Base-by-base conservation (phyloP, 2,797 vertebrate species). In the Nyctibius grandis region DNA sequence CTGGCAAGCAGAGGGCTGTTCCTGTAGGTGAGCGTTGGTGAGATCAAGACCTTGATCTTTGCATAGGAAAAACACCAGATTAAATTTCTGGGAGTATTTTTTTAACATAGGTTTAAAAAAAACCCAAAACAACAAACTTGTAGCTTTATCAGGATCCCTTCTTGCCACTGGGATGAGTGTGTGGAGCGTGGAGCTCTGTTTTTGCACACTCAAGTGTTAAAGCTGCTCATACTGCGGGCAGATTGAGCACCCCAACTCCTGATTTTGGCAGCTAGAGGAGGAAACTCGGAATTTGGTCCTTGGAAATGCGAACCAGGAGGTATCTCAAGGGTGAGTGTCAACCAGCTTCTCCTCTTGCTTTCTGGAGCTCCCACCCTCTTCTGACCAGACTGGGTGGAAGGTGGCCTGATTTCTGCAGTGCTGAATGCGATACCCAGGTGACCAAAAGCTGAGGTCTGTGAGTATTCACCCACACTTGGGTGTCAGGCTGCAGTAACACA, bases 151-250 rank as follows among this genome's bases (percentile, higher is more conserved):
- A 15, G 51, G 68, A 33, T 26, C 19, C 44, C 53, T 67, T 14
- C 0, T 36, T 34, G 29, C 28, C 22, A 2, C 28, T 3, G 22
- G 31, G n/a, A 8, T 6, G 63, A 50, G 23, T 0, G 6, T 22
- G 48, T 21, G 28, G 59, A 79, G 15, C 36, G 13, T 1, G 11
- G 15, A 63, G 17, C 38, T 74, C 36, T 45, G 0, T 1, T 44
- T 53, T 20, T 23, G 19, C 50, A 9, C 6, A 2, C 21, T 7
- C 59, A 18, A 26, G 33, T 6, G 8, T 7, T 45, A 23, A 33
- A 63, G 12, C 48, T 26, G 22, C 29, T 56, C 12, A 0, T 21
- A 0, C 28, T 14, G 15, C 50, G 16, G 87, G 29, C 31, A 72
- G 61, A 8, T 0, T 6, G 53, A 63, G 59, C 38, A 15, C 15